Conservation (phyloP, 2,797 vertebrate genomes). For the Myotis findleyi region DNA sequence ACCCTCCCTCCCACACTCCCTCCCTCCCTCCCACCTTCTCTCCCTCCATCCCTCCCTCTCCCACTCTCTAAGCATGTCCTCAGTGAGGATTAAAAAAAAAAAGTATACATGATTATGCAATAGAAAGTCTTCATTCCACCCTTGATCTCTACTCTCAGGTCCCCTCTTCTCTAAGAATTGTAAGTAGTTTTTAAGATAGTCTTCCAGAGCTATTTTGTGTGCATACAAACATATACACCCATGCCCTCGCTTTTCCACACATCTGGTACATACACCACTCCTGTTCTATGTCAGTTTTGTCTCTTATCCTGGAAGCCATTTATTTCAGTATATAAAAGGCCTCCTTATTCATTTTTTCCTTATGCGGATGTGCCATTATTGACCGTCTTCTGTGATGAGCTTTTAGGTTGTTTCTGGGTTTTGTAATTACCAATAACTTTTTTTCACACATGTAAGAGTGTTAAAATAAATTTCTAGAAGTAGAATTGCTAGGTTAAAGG, state of each 20-base stretch:
- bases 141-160: background rate
- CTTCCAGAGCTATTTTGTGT: background rate
- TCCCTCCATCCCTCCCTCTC: too few species aligned
- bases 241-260: background rate
- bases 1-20: too few species aligned
- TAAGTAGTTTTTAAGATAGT: background rate
- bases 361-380: background rate
- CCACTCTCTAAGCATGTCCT: background rate
- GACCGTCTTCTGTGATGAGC: background rate
- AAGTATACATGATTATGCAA: background rate
- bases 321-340: background rate
- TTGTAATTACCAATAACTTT: background rate
- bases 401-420: constrained; percentile 16
- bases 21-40: too few species aligned
- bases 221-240: background rate
- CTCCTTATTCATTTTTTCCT: background rate
- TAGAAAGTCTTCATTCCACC: background rate
- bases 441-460: background rate
- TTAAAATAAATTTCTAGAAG: background rate
- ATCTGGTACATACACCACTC: background rate
- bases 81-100: background rate
- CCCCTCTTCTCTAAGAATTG: background rate
- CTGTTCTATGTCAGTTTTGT: fast-evolving
- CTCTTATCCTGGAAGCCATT: background rate
- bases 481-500: background rate